A percentile compares a stretch with the other conserved stretches of the same genome.
phyloP scores from a whole-genome alignment of 64 coral and sea anemone species.

The Orbicella faveolata region DNA sequence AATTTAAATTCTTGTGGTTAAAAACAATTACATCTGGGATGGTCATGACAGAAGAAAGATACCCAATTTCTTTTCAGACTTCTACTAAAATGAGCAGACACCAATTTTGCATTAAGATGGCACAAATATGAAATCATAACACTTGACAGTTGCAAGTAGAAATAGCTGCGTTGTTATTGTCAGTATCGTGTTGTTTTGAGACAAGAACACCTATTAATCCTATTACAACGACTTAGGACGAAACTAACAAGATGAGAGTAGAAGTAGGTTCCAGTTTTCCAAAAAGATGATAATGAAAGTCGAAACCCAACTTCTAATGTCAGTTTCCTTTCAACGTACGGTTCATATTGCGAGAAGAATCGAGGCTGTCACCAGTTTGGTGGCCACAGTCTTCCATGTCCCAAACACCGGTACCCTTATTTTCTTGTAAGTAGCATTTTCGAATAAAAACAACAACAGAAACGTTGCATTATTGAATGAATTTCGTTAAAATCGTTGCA shows the following conservation, averaged over 20 bases:
- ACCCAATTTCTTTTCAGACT: neutral
- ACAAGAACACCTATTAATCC: constrained; percentile 10
- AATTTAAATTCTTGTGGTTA: constrained; percentile 13
- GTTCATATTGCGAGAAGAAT: neutral
- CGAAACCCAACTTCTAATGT: neutral
- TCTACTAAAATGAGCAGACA: neutral
- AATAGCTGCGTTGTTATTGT: constrained; percentile 1
- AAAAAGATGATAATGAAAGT: neutral
- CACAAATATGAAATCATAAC: neutral
- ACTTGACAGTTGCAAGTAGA: constrained; percentile 1
- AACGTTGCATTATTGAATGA: too few relatives aligned
- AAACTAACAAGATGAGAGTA: neutral
- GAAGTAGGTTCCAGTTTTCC: neutral
- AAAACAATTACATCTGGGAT: constrained; percentile 18
- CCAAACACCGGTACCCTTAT: too few relatives aligned
- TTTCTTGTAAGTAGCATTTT: too few relatives aligned
- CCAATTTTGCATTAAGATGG: neutral
- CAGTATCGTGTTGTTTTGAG: too few relatives aligned
- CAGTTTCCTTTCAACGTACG: neutral
- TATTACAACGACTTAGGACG: neutral
- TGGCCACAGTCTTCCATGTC: neutral
- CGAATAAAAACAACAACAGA: too few relatives aligned
- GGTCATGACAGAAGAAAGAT: neutral
- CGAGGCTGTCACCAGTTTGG: neutral
- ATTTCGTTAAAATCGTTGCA: too few relatives aligned